These are phyloP conservation scores for Synanthedon andrenaeformis DNA, from an alignment of 2,888 invertebrate species.

Conservation along the genomic window DNA sequence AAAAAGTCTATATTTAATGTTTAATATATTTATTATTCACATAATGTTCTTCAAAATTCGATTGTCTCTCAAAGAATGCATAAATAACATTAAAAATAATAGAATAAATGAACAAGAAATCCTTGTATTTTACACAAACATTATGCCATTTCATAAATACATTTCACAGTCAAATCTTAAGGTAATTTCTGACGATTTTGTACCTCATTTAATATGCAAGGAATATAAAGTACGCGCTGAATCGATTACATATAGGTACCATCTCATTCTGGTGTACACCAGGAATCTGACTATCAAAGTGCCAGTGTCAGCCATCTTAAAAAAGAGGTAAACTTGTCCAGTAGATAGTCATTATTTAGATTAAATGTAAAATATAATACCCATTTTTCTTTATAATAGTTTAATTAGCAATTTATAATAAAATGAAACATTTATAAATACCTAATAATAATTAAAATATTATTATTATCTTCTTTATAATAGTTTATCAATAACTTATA, in stretches of 20 bases:
- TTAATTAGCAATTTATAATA: background rate
- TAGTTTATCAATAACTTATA: too few relatives aligned
- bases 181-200: slow-evolving; percentile 68
- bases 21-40: too few relatives aligned
- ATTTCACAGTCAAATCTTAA: slow-evolving; percentile 67
- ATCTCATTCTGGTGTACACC: slow-evolving; percentile 39
- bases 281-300: slow-evolving; percentile 52
- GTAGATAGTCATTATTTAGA: slow-evolving; percentile 31
- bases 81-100: too few relatives aligned
- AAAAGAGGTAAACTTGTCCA: slow-evolving; percentile 14
- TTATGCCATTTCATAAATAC: slow-evolving; percentile 21
- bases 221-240: slow-evolving; percentile 61
- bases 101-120: too few relatives aligned
- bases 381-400: background rate
- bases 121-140: too few relatives aligned
- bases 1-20: too few relatives aligned
- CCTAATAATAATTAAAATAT: too few relatives aligned
- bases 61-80: too few relatives aligned
- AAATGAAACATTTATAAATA: background rate
- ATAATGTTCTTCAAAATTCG: too few relatives aligned
- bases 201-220: slow-evolving; percentile 66
- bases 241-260: slow-evolving; percentile 24
- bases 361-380: slow-evolving; percentile 20
- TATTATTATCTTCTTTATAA: too few relatives aligned
- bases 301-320: slow-evolving; percentile 24